Evolutionary conservation across 1,140 invertebrate species (phyloP).

Genomic region (Habropoda laboriosa): DNA sequence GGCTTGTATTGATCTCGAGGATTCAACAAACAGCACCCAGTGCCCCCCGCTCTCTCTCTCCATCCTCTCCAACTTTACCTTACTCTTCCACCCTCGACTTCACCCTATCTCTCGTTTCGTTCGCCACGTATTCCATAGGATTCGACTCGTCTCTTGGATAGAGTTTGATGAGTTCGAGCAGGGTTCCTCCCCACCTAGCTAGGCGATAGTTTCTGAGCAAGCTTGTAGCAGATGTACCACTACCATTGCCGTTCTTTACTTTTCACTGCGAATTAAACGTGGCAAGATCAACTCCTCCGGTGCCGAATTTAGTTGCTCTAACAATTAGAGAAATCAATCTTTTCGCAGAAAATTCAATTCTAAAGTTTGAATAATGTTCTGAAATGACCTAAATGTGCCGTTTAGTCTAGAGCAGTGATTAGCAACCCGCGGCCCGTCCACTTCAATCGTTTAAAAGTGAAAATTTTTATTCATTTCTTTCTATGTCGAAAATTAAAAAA

Average conservation of each 20-base stretch:
- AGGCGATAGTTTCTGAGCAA: constrained; percentile 42
- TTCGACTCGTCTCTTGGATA: constrained; percentile 56
- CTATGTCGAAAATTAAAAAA: too few relatives aligned
- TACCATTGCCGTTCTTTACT: neutral
- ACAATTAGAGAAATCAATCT: too few relatives aligned
- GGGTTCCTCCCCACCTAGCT: neutral
- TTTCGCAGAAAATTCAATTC: too few relatives aligned
- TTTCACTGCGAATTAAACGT: neutral
- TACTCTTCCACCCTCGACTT: constrained; percentile 59
- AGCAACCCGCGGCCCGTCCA: too few relatives aligned
- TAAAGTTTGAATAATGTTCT: too few relatives aligned
- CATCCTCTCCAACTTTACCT: constrained; percentile 63
- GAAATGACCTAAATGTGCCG: too few relatives aligned
- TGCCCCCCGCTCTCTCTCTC: constrained; percentile 71
- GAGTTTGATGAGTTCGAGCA: constrained; percentile 55
- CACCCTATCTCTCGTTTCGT: constrained; percentile 44
- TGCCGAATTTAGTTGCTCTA: too few relatives aligned
- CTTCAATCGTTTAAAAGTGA: too few relatives aligned
- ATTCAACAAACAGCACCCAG: constrained; percentile 80
- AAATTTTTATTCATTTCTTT: too few relatives aligned
- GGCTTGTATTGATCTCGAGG: constrained; percentile 79
- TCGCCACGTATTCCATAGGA: constrained; percentile 60
- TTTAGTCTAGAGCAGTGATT: too few relatives aligned
- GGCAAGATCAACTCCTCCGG: too few relatives aligned
- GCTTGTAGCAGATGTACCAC: constrained; percentile 41